A percentile compares a stretch with the other conserved stretches of the same genome.
phyloP scores from a whole-genome alignment of 2,888 invertebrate species.

The Drosophila mettleri region DNA sequence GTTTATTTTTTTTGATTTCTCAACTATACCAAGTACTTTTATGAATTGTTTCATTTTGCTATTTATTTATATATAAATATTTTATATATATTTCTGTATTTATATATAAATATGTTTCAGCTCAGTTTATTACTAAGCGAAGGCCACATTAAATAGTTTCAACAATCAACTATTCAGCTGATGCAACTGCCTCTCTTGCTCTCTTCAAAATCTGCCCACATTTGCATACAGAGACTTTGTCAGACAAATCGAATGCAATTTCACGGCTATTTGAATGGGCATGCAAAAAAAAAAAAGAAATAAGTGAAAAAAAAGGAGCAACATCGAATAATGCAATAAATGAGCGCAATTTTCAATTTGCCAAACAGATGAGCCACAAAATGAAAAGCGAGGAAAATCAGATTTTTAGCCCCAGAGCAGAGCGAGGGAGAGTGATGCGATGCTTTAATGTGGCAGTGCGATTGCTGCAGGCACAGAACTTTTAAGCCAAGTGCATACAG shows the following conservation, averaged over 20 bases:
- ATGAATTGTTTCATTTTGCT: too few species aligned
- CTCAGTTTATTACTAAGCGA: neutral
- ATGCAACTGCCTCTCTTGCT: neutral
- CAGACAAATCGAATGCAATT: conserved; percentile 73
- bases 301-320: conserved; percentile 1
- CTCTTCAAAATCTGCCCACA: neutral
- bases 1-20: too few species aligned
- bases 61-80: too few species aligned
- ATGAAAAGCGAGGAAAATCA: conserved; percentile 21
- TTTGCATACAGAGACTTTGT: conserved; percentile 23
- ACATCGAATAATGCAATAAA: conserved; percentile 70
- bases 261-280: conserved; percentile 73
- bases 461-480: conserved; percentile 23
- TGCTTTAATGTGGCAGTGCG: conserved; percentile 4
- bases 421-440: neutral
- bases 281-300: conserved; percentile 31
- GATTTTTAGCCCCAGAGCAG: conserved; percentile 2
- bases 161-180: neutral
- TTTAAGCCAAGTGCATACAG: conserved; percentile 63
- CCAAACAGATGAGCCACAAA: conserved; percentile 76
- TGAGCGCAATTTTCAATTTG: conserved; percentile 76
- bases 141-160: conserved; percentile 27
- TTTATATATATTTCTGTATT: too few species aligned
- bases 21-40: too few species aligned
- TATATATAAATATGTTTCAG: too few species aligned